A percentile compares a stretch with the other conserved stretches of the same genome.
Conservation (phyloP, 1,140 invertebrate species). For the Tetranychus cinnabarinus region DNA sequence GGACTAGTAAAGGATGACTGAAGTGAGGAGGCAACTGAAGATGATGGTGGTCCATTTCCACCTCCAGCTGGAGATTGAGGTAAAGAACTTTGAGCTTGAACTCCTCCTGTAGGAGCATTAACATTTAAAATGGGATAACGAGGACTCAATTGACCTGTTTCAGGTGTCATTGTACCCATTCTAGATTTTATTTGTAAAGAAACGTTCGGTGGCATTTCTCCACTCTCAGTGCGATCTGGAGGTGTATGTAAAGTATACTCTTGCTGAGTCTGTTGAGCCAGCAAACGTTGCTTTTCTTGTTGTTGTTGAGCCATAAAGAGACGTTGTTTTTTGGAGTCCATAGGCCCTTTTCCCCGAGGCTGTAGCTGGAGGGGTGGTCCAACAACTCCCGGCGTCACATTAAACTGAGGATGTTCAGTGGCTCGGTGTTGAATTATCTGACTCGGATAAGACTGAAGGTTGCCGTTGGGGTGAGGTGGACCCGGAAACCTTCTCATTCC, state of each 20-base stretch:
- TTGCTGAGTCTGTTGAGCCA: slow-evolving; percentile 27
- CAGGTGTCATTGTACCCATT: slow-evolving; percentile 14
- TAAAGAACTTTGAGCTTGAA: neutral
- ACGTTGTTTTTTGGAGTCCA: neutral
- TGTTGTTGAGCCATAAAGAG: slow-evolving; percentile 1
- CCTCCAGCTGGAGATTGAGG: neutral
- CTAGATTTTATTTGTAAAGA: slow-evolving; percentile 19
- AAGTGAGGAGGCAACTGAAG: neutral
- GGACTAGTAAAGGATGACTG: slow-evolving; percentile 6
- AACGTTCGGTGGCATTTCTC: slow-evolving; percentile 37
- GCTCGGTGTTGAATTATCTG: slow-evolving; percentile 3
- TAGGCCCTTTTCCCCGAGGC: neutral
- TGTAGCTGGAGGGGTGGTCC: neutral
- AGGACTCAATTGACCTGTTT: neutral
- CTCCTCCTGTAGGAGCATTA: neutral
- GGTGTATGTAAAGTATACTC: slow-evolving; percentile 37
- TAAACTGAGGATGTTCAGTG: neutral
- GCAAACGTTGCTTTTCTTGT: slow-evolving; percentile 33
- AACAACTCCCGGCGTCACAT: neutral
- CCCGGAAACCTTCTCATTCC: neutral
- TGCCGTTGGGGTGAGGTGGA: neutral
- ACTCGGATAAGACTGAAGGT: neutral
- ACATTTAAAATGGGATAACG: neutral
- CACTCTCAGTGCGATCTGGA: slow-evolving; percentile 26
- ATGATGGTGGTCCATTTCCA: neutral